Conservation (phyloP, 2,888 invertebrate species). For the Dolichomitus sp. region DNA sequence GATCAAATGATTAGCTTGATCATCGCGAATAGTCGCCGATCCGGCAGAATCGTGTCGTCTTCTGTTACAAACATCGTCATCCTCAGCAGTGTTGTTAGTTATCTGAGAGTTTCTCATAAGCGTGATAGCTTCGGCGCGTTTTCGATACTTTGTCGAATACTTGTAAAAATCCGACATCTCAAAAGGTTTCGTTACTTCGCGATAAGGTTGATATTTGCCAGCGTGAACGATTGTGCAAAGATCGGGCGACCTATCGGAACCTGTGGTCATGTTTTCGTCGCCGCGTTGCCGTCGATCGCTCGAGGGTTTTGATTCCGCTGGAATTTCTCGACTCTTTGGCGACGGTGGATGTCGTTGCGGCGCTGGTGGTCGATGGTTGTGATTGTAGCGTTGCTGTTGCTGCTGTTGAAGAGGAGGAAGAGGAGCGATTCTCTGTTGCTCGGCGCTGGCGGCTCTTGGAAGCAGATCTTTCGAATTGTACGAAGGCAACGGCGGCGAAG, state of each 20-base stretch:
- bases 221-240: slow-evolving; percentile 95
- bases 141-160: slow-evolving; percentile 97
- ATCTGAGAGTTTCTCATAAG: slow-evolving; percentile 41
- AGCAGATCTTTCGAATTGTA: slow-evolving; percentile 55
- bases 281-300: slow-evolving; percentile 84
- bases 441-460: neutral
- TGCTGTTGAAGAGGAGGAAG: slow-evolving; percentile 37
- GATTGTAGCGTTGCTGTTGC: slow-evolving; percentile 72
- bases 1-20: slow-evolving; percentile 51
- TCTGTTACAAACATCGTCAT: slow-evolving; percentile 18
- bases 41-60: slow-evolving; percentile 56
- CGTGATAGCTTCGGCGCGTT: slow-evolving; percentile 85
- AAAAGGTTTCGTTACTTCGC: slow-evolving; percentile 98
- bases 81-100: slow-evolving; percentile 52
- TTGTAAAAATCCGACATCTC: slow-evolving; percentile 99
- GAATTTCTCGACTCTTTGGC: slow-evolving; percentile 87
- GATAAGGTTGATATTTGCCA: slow-evolving; percentile 96
- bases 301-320: slow-evolving; percentile 88
- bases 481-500: slow-evolving; percentile 59
- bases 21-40: slow-evolving; percentile 3
- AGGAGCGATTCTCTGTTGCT: slow-evolving; percentile 35
- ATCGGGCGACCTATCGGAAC: slow-evolving; percentile 87
- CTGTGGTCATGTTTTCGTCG: slow-evolving; percentile 75
- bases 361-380: neutral
- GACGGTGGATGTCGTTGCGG: slow-evolving; percentile 75